phyloP scores from a whole-genome alignment of 2,888 invertebrate species.

The Volucella inanis region DNA sequence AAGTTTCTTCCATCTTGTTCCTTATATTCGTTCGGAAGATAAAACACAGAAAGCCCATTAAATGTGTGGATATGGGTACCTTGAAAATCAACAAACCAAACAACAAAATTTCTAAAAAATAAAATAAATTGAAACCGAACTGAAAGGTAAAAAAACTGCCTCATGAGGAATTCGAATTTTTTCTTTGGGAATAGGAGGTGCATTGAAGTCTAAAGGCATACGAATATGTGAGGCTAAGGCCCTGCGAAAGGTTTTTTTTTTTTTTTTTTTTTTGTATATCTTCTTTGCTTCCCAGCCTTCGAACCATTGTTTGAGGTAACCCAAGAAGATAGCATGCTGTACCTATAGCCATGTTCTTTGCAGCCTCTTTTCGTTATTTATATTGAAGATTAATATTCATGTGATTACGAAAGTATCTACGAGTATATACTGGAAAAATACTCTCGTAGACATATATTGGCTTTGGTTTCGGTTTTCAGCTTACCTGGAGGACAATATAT shows the following conservation, averaged over 20 bases:
- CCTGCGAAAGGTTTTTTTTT: slow-evolving; percentile 46
- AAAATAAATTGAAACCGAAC: slow-evolving; percentile 13
- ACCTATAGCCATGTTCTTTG: slow-evolving; percentile 18
- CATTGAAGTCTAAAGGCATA: slow-evolving; percentile 35
- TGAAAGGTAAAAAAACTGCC: slow-evolving; percentile 31
- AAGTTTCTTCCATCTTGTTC: slow-evolving; percentile 72
- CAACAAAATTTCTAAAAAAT: slow-evolving; percentile 44
- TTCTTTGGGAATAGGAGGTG: slow-evolving; percentile 44
- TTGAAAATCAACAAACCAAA: slow-evolving; percentile 71
- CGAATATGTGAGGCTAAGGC: slow-evolving; percentile 48
- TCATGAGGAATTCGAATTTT: neutral
- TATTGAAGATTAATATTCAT: slow-evolving; percentile 74
- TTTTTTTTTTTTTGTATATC: neutral
- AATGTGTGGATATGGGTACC: slow-evolving; percentile 74
- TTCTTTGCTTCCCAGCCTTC: slow-evolving; percentile 27
- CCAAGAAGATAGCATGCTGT: slow-evolving; percentile 16
- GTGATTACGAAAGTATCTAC: slow-evolving; percentile 71
- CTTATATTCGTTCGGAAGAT: slow-evolving; percentile 63
- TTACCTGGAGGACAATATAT: slow-evolving; percentile 74
- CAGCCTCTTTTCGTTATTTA: slow-evolving; percentile 74
- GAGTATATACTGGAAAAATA: slow-evolving; percentile 29
- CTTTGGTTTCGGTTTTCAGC: slow-evolving; percentile 29
- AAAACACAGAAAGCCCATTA: slow-evolving; percentile 75
- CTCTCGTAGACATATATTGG: slow-evolving; percentile 37
- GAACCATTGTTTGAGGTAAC: slow-evolving; percentile 56